These are phyloP conservation scores for Acrobasis suavella DNA, from an alignment of 2,888 invertebrate genomes.

Conservation along the genomic window DNA sequence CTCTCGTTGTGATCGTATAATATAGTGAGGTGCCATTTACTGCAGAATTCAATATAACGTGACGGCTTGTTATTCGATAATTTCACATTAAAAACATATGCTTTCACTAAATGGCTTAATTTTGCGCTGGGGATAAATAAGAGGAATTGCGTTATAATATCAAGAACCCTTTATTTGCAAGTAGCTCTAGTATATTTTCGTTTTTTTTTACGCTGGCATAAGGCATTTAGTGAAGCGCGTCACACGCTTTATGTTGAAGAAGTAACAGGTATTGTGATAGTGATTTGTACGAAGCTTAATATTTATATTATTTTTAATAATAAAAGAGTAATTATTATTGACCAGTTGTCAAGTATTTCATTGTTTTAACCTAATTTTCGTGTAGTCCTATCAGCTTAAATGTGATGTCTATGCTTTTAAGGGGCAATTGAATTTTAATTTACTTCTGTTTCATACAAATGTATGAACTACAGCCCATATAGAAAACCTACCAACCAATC, in stretches of 20 bases:
- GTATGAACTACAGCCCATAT: not conserved
- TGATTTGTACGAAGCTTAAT: slow-evolving; percentile 75
- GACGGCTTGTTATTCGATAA: slow-evolving; percentile 54
- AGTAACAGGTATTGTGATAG: slow-evolving; percentile 74
- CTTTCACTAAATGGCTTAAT: slow-evolving; percentile 52
- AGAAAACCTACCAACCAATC: not conserved
- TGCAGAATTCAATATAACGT: slow-evolving; percentile 60
- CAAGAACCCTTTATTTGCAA: slow-evolving; percentile 9
- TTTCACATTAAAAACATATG: slow-evolving; percentile 43
- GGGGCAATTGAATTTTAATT: slow-evolving; percentile 15
- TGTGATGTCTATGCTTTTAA: slow-evolving; percentile 25
- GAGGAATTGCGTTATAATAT: slow-evolving; percentile 1
- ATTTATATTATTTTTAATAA: slow-evolving; percentile 73
- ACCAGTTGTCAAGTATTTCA: slow-evolving; percentile 66
- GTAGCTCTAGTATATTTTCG: slow-evolving; percentile 8
- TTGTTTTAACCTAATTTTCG: slow-evolving; percentile 61
- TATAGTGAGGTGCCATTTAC: slow-evolving; percentile 77
- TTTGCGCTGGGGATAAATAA: slow-evolving; percentile 11
- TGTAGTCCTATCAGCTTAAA: slow-evolving; percentile 38
- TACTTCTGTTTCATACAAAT: not conserved
- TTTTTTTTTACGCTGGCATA: slow-evolving; percentile 43
- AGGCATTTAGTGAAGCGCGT: slow-evolving; percentile 52
- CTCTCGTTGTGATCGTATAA: slow-evolving; percentile 66
- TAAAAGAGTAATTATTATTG: slow-evolving; percentile 72
- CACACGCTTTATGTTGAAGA: slow-evolving; percentile 55